Evolutionary conservation across 2,797 vertebrate genomes (phyloP), one percentile per base, ranked within the genome.

Genomic region (Loris lydekkerianus): DNA sequence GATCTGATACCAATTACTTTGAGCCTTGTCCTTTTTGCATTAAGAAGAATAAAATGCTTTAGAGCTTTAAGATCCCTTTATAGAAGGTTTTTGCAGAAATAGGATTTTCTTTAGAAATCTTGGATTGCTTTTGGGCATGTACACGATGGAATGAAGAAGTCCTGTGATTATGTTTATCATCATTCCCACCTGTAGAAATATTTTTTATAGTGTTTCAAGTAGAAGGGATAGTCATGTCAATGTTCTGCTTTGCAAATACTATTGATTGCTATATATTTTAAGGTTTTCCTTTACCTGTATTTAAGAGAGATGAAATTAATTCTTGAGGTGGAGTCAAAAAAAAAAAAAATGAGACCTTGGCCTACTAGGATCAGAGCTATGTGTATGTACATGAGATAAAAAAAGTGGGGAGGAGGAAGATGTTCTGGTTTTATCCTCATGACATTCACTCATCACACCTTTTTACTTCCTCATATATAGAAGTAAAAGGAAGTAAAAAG

Each of bases 71-170:
- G n/a, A 72, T 61, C 6, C 17, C 43, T 89, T 67, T 92, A 76
- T 4, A 72, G 53, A 85, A 78, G 40, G 15, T 5, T 61, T 58
- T 40, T 34, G 25, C 58, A 94, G 27, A 95, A 69, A 21, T 5
- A 15, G 10, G 27, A 29, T 60, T 92, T 60, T 6, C 69, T 84
- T 67, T 80, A 72, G 67, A 81, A 84, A 56, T 37, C 76, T 60
- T 90, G 29, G 37, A 40, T 77, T 95, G 86, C 88, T 81, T 85
- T 80, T 43, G 61, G 73, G 15, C 21, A 46, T 76, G 10, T 73
- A 13, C 75, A 43, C 13, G 11, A 40, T 43, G 10, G 65, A 73
- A 87, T 76, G 60, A 89, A 78, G 29, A 81, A 76, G 15, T 34
- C 65, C 25, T 58, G 0, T 37, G 23, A 75, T 67, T 76, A 23